Conservation (phyloP, 2,113 vertebrate species). For the Tautogolabrus adspersus region DNA sequence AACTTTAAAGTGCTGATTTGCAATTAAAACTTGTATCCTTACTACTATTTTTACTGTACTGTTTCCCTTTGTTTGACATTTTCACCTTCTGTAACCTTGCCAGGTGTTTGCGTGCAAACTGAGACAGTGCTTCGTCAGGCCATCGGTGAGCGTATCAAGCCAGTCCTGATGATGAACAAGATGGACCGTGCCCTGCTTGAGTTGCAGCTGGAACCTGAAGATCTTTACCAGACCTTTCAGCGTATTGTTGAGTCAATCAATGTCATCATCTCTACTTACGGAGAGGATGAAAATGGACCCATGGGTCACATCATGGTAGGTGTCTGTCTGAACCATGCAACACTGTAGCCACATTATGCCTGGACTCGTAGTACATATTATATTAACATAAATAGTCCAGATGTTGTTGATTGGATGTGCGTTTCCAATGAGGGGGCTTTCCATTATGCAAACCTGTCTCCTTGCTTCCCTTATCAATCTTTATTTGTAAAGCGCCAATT, state of each 20-base stretch:
- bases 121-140: constrained; percentile 97
- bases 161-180: constrained; percentile 99
- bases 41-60: too few species aligned
- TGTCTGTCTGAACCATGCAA: background rate
- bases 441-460: too few species aligned
- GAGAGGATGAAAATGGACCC: constrained; percentile 91
- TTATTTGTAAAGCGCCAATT: too few species aligned
- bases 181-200: constrained; percentile 97
- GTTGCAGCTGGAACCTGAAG: constrained; percentile 92
- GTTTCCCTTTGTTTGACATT: background rate
- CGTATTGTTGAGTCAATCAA: constrained; percentile 96
- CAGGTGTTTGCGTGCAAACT: constrained; percentile 96
- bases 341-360: background rate
- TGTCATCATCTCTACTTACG: constrained; percentile 95
- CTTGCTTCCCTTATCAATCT: too few species aligned
- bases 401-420: too few species aligned
- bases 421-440: too few species aligned
- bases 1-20: background rate
- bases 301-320: constrained; percentile 96
- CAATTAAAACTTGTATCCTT: too few species aligned
- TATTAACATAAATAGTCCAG: too few species aligned
- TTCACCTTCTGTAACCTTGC: background rate
- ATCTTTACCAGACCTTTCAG: constrained; percentile 97
- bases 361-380: too few species aligned
- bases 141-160: constrained; percentile 94